Conservation (phyloP, 2,113 vertebrate genomes). For the Corydoras sp. region DNA sequence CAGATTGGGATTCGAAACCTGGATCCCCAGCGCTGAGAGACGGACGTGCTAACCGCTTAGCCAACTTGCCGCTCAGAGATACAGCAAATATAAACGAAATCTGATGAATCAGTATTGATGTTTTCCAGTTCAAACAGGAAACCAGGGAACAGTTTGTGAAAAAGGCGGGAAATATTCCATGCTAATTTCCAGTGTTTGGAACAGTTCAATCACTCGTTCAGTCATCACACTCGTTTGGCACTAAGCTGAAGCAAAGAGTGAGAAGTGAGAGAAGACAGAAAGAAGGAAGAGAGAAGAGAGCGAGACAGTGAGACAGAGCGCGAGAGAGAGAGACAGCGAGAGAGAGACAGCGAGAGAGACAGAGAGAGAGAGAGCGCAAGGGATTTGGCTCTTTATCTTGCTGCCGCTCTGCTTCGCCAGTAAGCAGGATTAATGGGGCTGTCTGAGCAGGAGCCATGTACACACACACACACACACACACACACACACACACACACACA, state of each 20-base stretch:
- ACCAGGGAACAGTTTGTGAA: not conserved
- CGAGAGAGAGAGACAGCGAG: not conserved
- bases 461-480: constrained; percentile 37
- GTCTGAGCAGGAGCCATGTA: constrained; percentile 42
- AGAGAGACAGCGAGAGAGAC: not conserved
- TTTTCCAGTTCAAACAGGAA: too few relatives aligned
- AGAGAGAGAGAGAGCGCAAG: not conserved
- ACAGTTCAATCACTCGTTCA: not conserved
- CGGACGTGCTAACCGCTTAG: too few relatives aligned
- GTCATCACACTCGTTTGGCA: not conserved
- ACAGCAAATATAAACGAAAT: too few relatives aligned
- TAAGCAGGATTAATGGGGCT: constrained; percentile 49
- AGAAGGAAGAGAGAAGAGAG: not conserved
- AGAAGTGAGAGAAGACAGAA: not conserved
- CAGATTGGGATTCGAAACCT: too few relatives aligned
- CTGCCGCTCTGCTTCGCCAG: constrained; percentile 39
- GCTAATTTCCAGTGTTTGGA: not conserved
- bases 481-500: constrained; percentile 10
- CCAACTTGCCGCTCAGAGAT: too few relatives aligned
- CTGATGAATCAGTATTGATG: too few relatives aligned
- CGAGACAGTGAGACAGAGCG: not conserved
- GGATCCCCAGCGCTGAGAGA: too few relatives aligned
- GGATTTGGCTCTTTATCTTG: constrained; percentile 47
- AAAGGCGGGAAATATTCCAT: constrained; percentile 5
- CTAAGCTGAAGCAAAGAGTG: not conserved